Evolutionary conservation across 2,888 invertebrate genomes (phyloP).

Genomic region (Scaptomyza caliginosa): DNA sequence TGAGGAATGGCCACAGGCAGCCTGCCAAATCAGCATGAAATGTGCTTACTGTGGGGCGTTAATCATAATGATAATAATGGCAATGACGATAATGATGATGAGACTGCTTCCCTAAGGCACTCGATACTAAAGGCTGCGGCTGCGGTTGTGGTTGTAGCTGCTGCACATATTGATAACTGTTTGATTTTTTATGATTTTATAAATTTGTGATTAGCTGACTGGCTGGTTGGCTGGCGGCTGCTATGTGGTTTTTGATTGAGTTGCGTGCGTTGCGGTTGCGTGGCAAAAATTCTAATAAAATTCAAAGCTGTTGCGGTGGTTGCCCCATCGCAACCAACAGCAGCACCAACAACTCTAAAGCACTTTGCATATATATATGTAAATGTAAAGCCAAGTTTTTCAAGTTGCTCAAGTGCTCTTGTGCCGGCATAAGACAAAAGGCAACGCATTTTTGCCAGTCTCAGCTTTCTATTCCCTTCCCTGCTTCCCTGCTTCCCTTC

Average conservation of each 20-base stretch:
- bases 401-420: constrained; percentile 32
- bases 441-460: constrained; percentile 31
- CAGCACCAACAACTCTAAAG: neutral
- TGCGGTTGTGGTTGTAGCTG: constrained; percentile 21
- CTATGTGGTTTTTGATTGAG: constrained; percentile 41
- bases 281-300: constrained; percentile 29
- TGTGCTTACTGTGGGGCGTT: constrained; percentile 56
- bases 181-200: constrained; percentile 80
- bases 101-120: constrained; percentile 31
- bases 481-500: neutral
- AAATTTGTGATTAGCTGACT: constrained; percentile 76
- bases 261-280: constrained; percentile 18
- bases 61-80: constrained; percentile 30
- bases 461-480: constrained; percentile 1
- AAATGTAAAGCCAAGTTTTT: constrained; percentile 36
- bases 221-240: constrained; percentile 15
- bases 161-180: constrained; percentile 78
- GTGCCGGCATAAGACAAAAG: constrained; percentile 42
- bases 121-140: constrained; percentile 7
- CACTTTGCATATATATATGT: constrained; percentile 42
- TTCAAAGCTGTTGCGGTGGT: constrained; percentile 5
- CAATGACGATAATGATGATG: constrained; percentile 21
- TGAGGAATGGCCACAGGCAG: constrained; percentile 56
- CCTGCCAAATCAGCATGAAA: constrained; percentile 74
- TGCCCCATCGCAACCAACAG: neutral